Evolutionary conservation across 1,140 invertebrate genomes (phyloP).

Genomic region (Magallana angulata): DNA sequence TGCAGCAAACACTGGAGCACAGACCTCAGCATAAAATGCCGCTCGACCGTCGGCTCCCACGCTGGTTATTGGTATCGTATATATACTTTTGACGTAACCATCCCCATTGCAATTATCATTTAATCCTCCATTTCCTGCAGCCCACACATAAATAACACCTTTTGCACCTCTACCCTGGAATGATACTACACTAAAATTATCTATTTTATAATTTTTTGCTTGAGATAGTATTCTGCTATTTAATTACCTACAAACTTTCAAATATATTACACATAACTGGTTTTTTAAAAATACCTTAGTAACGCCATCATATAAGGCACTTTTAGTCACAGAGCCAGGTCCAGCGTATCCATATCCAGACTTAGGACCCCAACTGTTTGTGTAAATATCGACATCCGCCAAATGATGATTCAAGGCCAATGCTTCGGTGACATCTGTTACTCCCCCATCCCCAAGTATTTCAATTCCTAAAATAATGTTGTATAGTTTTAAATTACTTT

Average conservation of each 20-base stretch:
- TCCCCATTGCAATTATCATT: slow-evolving; percentile 38
- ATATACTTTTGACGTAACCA: slow-evolving; percentile 35
- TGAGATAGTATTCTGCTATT: no score
- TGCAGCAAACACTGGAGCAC: slow-evolving; percentile 27
- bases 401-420: slow-evolving; percentile 21
- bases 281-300: neutral
- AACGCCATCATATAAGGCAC: neutral
- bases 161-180: slow-evolving; percentile 23
- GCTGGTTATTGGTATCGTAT: slow-evolving; percentile 16
- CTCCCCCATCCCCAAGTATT: neutral
- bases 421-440: slow-evolving; percentile 35
- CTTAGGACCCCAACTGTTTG: slow-evolving; percentile 31
- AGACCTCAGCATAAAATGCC: slow-evolving; percentile 30
- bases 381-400: slow-evolving; percentile 26
- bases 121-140: slow-evolving; percentile 5
- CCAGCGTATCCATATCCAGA: neutral
- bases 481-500: no score
- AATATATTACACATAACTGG: neutral
- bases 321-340: neutral
- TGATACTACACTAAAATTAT: no score
- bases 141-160: neutral
- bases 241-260: no score
- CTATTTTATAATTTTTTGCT: no score
- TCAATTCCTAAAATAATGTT: neutral
- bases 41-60: neutral